A percentile compares a stretch with the other conserved stretches of the same genome.
These are phyloP conservation scores for Adelosebastes latens DNA, from an alignment of 2,797 vertebrate species.

Conservation along the genomic window DNA sequence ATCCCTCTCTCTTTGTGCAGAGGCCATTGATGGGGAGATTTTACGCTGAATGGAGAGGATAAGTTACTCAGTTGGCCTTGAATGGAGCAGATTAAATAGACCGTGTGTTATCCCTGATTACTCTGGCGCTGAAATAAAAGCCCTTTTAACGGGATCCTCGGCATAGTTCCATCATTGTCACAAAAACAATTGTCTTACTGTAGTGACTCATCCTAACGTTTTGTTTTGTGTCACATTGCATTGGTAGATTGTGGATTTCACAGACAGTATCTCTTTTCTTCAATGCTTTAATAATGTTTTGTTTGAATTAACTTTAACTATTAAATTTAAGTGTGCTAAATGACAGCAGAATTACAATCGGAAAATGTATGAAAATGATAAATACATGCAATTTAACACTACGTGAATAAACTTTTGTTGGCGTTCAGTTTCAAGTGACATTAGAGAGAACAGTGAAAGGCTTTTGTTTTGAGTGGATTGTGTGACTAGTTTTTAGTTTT, in stretches of 20 bases:
- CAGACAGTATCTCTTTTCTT: neutral
- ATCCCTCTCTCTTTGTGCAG: slow-evolving; percentile 62
- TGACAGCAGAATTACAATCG: neutral
- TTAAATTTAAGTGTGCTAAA: neutral
- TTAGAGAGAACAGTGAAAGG: neutral
- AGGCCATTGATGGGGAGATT: slow-evolving; percentile 61
- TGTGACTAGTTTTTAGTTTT: neutral
- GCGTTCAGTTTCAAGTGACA: neutral
- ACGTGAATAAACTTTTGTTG: neutral
- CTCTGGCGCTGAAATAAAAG: slow-evolving; percentile 38
- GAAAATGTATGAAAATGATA: neutral
- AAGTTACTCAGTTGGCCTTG: slow-evolving; percentile 58
- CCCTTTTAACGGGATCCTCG: slow-evolving; percentile 44
- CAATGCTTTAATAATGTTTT: neutral
- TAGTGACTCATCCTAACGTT: neutral
- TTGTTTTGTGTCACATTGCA: neutral
- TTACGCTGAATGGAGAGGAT: slow-evolving; percentile 58
- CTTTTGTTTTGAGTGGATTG: neutral
- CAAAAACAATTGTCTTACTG: neutral
- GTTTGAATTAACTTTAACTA: neutral
- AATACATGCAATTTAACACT: neutral
- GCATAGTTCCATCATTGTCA: neutral
- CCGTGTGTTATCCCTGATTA: slow-evolving; percentile 61
- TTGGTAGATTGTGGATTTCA: neutral
- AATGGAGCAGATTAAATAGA: slow-evolving; percentile 72